Evolutionary conservation across 2,113 vertebrate species (phyloP).

Genomic region (Piaya cayana): DNA sequence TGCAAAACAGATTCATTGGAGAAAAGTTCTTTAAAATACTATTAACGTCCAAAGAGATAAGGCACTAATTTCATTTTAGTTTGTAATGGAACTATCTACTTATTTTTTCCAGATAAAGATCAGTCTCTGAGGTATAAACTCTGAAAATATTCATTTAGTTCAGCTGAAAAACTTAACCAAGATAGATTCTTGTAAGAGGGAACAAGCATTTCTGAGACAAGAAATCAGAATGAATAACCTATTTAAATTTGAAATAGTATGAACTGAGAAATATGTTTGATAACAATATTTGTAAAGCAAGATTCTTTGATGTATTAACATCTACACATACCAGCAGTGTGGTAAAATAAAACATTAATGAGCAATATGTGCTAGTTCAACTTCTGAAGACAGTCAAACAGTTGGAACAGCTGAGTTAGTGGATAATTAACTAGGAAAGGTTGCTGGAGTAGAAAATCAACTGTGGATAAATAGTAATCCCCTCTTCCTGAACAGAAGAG

Average conservation of each 20-base stretch:
- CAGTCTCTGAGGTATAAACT: background rate
- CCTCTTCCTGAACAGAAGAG: background rate
- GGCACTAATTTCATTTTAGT: background rate
- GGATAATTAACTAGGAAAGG: background rate
- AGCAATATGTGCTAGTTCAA: background rate
- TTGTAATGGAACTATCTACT: background rate
- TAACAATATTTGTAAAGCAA: background rate
- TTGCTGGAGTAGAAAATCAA: background rate
- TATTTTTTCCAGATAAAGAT: background rate
- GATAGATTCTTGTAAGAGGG: background rate
- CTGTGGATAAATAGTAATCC: background rate
- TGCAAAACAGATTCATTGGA: background rate
- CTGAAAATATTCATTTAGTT: background rate
- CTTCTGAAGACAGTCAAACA: background rate
- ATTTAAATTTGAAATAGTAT: background rate
- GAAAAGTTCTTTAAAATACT: background rate
- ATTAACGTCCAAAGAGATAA: background rate
- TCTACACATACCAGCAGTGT: background rate
- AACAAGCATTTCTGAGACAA: background rate
- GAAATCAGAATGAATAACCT: background rate
- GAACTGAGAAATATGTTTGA: background rate
- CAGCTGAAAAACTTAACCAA: background rate
- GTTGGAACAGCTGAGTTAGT: background rate
- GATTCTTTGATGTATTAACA: background rate
- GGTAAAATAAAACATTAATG: conserved; percentile 2